Base-by-base conservation (phyloP, 2,888 invertebrate species). In the Dryomyza anilis region DNA sequence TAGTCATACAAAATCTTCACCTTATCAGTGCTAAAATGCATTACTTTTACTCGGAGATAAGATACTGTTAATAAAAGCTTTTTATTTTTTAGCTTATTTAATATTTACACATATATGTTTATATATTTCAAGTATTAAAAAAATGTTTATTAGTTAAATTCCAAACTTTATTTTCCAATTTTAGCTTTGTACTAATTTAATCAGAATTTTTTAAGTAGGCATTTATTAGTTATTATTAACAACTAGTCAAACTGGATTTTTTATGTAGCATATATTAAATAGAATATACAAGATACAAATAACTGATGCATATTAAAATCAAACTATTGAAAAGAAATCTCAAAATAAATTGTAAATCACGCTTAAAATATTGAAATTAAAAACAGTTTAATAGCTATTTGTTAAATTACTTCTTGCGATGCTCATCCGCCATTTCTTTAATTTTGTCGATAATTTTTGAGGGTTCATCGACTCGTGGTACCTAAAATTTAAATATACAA, bases 381-480 rank as follows among this genome's bases (percentile, higher is more conserved):
- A 8, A n/a, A 43, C 1, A 43, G 16, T 4, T 8, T 8, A 33
- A 33, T 43, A 45, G 14, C 12, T n/a, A 58, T 29, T 29, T 29
- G 25, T 21, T 27, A 50, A 53, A 65, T 79, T 81, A 79, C 84
- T 93, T 89, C 68, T 87, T 86, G 70, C 77, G 78, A 65, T 77
- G 75, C 16, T 80, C 76, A 10, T 93, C 91, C 23, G 91, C 70
- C 5, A 65, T 55, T 39, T 89, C 87, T 80, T 89, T 89, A 48
- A 91, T 80, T 81, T 89, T 91, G 69, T 90, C 88, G 76, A 89
- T 84, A 73, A 95, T 78, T 72, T 88, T 89, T 67, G 85, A 83
- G 3, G 95, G 96, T 72, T 95, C 92, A 83, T 95, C 94, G 5
- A 95, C 92, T 79, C 90, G 88, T 7, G 94, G 94, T 70, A 95